These are phyloP conservation scores for Cancer borealis DNA, from an alignment of 2,888 invertebrate species.

Conservation along the genomic window DNA sequence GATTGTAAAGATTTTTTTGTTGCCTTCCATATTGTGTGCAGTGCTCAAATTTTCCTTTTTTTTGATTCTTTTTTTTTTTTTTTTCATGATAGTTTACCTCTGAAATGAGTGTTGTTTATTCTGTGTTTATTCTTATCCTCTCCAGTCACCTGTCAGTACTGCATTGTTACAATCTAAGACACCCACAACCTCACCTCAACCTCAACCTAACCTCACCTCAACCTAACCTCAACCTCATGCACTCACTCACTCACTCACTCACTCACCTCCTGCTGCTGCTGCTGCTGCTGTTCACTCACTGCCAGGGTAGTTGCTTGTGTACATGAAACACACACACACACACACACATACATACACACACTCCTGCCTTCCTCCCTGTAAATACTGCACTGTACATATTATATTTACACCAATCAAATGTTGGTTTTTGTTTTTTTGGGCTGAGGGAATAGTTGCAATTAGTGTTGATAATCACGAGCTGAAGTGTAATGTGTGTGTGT, in stretches of 20 bases:
- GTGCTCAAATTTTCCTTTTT: not conserved
- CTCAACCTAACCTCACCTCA: not conserved
- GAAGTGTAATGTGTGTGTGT: not conserved
- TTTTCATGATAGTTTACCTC: not conserved
- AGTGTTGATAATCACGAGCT: not conserved
- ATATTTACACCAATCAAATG: not conserved
- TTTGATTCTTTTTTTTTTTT: not conserved
- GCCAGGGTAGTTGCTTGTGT: not conserved
- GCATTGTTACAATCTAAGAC: not conserved
- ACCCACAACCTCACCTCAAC: not conserved
- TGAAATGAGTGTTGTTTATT: conserved; percentile 16
- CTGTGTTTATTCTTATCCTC: not conserved
- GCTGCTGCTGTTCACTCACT: not conserved
- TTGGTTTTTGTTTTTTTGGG: not conserved
- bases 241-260: not conserved
- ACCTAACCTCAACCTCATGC: not conserved
- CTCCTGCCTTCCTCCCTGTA: not conserved
- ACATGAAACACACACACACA: not conserved
- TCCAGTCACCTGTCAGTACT: conserved; percentile 30
- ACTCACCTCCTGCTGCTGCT: not conserved
- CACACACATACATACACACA: not conserved
- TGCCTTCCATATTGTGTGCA: conserved; percentile 43
- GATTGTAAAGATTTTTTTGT: not conserved
- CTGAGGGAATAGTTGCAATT: not conserved
- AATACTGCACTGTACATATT: not conserved